These are phyloP conservation scores for Pseudochirops corinnae DNA, from an alignment of 2,797 vertebrate species.

Conservation along the genomic window DNA sequence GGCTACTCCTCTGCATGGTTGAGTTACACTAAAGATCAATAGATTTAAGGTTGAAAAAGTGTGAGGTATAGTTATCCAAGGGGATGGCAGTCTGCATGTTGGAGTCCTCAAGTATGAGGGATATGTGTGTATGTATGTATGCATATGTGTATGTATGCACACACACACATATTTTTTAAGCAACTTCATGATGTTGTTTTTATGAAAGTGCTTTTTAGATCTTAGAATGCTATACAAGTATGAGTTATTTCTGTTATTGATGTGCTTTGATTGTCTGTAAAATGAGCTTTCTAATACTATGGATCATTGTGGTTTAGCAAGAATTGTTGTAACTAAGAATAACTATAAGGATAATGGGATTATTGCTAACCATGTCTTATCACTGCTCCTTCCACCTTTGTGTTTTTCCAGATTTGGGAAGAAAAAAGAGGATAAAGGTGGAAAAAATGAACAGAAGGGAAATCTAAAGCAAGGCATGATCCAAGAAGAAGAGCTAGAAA, in stretches of 20 bases:
- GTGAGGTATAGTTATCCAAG: background rate
- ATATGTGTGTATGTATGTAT: background rate
- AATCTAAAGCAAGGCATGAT: constrained; percentile 86
- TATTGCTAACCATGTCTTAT: constrained; percentile 54
- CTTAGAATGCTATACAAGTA: background rate
- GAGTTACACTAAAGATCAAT: background rate
- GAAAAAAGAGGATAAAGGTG: constrained; percentile 94
- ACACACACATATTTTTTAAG: too few species aligned
- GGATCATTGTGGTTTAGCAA: constrained; percentile 18
- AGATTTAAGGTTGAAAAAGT: background rate
- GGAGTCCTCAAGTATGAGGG: background rate
- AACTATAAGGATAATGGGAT: background rate
- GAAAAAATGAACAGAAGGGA: constrained; percentile 90
- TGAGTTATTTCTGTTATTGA: background rate
- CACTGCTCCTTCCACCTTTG: constrained; percentile 55
- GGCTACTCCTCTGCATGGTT: background rate
- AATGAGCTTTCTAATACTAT: constrained; percentile 23
- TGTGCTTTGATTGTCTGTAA: constrained; percentile 37
- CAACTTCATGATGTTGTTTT: background rate
- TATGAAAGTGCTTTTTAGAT: background rate
- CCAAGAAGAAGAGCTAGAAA: constrained; percentile 92
- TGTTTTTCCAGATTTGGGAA: constrained; percentile 92
- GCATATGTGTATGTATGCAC: too few species aligned
- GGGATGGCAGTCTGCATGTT: background rate
- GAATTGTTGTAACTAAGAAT: background rate